Conservation (phyloP, 2,113 vertebrate genomes). For the Plecotus auritus region DNA sequence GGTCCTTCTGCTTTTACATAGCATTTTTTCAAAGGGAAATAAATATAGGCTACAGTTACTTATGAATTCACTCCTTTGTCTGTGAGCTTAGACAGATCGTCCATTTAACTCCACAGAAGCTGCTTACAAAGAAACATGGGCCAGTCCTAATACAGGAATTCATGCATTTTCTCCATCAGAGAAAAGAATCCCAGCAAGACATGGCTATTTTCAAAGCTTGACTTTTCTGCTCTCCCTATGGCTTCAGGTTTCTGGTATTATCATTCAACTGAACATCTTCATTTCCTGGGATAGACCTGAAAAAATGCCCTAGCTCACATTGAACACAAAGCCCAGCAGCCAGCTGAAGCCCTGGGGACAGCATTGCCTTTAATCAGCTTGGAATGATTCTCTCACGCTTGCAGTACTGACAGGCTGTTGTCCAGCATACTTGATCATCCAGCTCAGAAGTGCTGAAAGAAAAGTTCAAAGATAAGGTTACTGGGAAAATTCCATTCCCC, state of each 20-base stretch:
- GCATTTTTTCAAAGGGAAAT: slow-evolving; percentile 42
- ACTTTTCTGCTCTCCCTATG: neutral
- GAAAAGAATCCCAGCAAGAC: slow-evolving; percentile 30
- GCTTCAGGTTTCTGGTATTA: slow-evolving; percentile 57
- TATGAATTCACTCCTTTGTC: neutral
- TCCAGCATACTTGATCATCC: neutral
- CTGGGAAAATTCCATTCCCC: slow-evolving; percentile 55
- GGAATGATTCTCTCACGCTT: neutral
- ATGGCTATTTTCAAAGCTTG: neutral
- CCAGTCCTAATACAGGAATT: neutral
- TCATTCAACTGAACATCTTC: slow-evolving; percentile 22
- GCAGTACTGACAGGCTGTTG: neutral
- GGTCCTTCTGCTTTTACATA: neutral
- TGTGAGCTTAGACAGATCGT: neutral
- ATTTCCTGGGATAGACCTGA: slow-evolving; percentile 44
- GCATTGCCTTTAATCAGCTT: neutral
- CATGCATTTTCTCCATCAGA: neutral
- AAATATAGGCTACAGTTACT: neutral
- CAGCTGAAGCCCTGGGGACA: neutral
- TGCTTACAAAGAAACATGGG: slow-evolving; percentile 23
- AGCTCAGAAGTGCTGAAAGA: neutral
- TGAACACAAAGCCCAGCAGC: slow-evolving; percentile 1
- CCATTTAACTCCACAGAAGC: neutral
- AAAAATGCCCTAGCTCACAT: neutral
- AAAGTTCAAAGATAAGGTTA: slow-evolving; percentile 38